phyloP scores from a whole-genome alignment of 2,113 vertebrate genomes.

The Nothobranchius furzeri region DNA sequence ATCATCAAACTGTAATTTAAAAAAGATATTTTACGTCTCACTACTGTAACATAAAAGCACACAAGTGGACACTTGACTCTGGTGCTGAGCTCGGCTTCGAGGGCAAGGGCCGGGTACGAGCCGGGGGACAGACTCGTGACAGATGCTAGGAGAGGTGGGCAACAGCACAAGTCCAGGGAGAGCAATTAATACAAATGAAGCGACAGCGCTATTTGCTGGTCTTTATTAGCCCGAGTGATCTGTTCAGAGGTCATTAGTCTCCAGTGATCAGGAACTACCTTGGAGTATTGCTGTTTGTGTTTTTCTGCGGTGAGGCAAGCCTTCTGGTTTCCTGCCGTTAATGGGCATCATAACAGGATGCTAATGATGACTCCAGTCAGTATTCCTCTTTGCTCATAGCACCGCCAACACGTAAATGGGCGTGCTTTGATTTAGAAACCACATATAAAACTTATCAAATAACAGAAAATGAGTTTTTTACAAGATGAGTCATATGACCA shows the following conservation, averaged over 20 bases:
- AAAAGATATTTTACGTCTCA: constrained; percentile 30
- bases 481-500: too few species aligned
- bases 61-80: constrained; percentile 60
- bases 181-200: constrained; percentile 79
- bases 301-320: constrained; percentile 7
- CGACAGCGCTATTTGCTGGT: constrained; percentile 70
- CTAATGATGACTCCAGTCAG: too few species aligned
- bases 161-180: constrained; percentile 62
- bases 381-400: too few species aligned
- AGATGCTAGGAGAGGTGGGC: constrained; percentile 68
- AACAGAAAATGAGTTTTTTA: too few species aligned
- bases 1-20: neutral
- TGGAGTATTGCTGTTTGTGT: constrained; percentile 42
- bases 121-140: constrained; percentile 61
- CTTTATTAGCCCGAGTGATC: constrained; percentile 77
- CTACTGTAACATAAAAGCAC: constrained; percentile 44
- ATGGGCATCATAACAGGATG: neutral
- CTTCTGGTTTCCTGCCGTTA: neutral
- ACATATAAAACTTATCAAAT: too few species aligned
- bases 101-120: constrained; percentile 54
- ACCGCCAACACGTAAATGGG: too few species aligned
- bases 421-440: too few species aligned
- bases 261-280: constrained; percentile 58
- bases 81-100: constrained; percentile 47
- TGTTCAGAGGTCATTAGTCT: constrained; percentile 72